A percentile compares a stretch with the other conserved stretches of the same genome.
Conservation (phyloP, 1,140 invertebrate genomes). For the Sitodiplosis mosellana region DNA sequence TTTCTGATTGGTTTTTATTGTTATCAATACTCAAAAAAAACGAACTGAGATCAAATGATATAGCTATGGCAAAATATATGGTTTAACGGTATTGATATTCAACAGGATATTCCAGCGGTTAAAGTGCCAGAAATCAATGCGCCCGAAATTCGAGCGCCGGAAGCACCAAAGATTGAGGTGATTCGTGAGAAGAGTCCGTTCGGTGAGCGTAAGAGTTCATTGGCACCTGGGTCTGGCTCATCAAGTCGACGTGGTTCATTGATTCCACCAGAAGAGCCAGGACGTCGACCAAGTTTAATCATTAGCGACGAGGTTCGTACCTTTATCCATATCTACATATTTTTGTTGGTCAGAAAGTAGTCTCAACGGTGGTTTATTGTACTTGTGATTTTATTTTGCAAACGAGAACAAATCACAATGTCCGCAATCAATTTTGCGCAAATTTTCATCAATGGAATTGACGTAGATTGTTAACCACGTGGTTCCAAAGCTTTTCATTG, state of each 20-base stretch:
- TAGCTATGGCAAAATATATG: neutral
- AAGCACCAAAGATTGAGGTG: slow-evolving; percentile 70
- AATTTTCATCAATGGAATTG: too few relatives aligned
- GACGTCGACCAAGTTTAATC: slow-evolving; percentile 67
- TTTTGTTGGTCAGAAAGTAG: too few relatives aligned
- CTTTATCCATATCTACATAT: neutral
- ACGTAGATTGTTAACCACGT: too few relatives aligned
- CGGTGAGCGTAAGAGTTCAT: slow-evolving; percentile 50
- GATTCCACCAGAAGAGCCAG: slow-evolving; percentile 66
- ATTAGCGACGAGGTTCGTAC: slow-evolving; percentile 79
- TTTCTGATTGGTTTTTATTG: neutral
- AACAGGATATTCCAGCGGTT: too few relatives aligned
- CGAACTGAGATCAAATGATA: neutral
- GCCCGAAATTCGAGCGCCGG: slow-evolving; percentile 31
- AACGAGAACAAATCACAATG: too few relatives aligned
- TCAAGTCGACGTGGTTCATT: slow-evolving; percentile 62
- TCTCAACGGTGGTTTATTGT: too few relatives aligned
- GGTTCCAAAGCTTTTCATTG: too few relatives aligned
- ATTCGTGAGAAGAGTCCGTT: slow-evolving; percentile 54
- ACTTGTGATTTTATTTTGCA: too few relatives aligned
- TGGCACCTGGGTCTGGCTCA: slow-evolving; percentile 49
- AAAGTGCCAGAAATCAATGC: slow-evolving; percentile 57
- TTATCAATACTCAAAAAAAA: neutral
- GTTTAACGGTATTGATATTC: too few relatives aligned
- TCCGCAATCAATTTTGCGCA: too few relatives aligned